Evolutionary conservation across 1,140 invertebrate genomes (phyloP).

Genomic region (Sesamia nonagrioides): DNA sequence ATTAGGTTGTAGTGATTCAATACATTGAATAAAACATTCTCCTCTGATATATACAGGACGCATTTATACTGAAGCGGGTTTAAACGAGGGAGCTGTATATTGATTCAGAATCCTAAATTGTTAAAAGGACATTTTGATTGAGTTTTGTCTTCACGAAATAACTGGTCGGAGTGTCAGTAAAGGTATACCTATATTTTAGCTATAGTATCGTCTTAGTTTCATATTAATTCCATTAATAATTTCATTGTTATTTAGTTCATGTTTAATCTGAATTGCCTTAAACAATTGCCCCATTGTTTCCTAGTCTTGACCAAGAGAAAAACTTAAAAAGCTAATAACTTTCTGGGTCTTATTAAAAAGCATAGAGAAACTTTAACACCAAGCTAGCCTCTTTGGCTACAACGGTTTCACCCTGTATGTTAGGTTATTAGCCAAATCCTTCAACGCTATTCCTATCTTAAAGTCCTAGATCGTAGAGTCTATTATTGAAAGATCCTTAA

Average conservation of each 20-base stretch:
- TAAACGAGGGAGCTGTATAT: constrained; percentile 17
- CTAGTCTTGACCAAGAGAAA: no score
- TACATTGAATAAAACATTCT: constrained; percentile 54
- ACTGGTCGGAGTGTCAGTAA: not conserved
- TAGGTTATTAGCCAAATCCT: constrained; percentile 24
- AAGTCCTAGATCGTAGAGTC: constrained; percentile 3
- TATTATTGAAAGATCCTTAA: constrained; percentile 21
- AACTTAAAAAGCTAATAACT: no score
- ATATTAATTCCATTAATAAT: no score
- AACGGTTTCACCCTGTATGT: constrained; percentile 24
- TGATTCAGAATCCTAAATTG: constrained; percentile 21
- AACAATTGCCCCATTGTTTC: no score
- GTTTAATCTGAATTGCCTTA: not conserved
- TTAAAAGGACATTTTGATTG: not conserved
- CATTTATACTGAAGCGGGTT: constrained; percentile 17
- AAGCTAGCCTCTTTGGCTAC: not conserved
- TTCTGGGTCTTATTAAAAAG: no score
- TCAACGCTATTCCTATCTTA: constrained; percentile 3
- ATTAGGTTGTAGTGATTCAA: constrained; percentile 51
- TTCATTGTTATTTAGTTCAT: not conserved
- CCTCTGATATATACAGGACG: constrained; percentile 36
- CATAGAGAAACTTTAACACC: not conserved
- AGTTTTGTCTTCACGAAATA: not conserved
- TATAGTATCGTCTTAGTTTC: no score
- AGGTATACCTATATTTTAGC: no score